phyloP scores from a whole-genome alignment of 1,140 invertebrate genomes.

The Sarcophaga bullata region DNA sequence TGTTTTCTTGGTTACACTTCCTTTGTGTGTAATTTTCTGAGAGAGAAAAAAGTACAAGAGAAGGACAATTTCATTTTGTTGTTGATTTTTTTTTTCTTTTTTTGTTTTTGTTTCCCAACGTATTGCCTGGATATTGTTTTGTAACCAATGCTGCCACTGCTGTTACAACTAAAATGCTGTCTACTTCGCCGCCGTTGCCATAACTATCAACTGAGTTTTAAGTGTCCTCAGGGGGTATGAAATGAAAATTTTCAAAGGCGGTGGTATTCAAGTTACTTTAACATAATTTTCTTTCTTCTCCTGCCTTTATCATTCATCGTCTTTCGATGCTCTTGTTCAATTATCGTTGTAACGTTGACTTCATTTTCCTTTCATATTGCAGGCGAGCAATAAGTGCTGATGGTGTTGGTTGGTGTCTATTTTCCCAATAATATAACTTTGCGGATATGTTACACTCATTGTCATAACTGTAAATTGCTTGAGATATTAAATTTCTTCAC shows the following conservation, averaged over 20 bases:
- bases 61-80: slow-evolving; percentile 11
- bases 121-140: background rate
- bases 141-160: background rate
- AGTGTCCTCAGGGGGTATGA: slow-evolving; percentile 62
- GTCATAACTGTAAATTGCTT: slow-evolving; percentile 66
- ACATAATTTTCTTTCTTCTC: background rate
- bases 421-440: slow-evolving; percentile 57
- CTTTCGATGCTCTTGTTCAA: slow-evolving; percentile 25
- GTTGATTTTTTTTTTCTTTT: background rate
- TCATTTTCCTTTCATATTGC: slow-evolving; percentile 41
- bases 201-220: slow-evolving; percentile 47
- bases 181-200: slow-evolving; percentile 2
- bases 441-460: slow-evolving; percentile 62
- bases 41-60: background rate
- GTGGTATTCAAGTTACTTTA: slow-evolving; percentile 44
- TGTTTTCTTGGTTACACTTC: slow-evolving; percentile 51
- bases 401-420: slow-evolving; percentile 44
- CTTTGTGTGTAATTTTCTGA: slow-evolving; percentile 42
- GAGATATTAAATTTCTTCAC: slow-evolving; percentile 58
- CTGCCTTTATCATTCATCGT: background rate
- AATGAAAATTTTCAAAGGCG: slow-evolving; percentile 31
- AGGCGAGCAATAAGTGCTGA: background rate
- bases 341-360: slow-evolving; percentile 39
- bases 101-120: background rate
- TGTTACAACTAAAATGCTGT: background rate